A percentile compares a stretch with the other conserved stretches of the same genome.
Conservation (phyloP, 2,113 vertebrate genomes). For the Paradoxurus hermaphroditus region DNA sequence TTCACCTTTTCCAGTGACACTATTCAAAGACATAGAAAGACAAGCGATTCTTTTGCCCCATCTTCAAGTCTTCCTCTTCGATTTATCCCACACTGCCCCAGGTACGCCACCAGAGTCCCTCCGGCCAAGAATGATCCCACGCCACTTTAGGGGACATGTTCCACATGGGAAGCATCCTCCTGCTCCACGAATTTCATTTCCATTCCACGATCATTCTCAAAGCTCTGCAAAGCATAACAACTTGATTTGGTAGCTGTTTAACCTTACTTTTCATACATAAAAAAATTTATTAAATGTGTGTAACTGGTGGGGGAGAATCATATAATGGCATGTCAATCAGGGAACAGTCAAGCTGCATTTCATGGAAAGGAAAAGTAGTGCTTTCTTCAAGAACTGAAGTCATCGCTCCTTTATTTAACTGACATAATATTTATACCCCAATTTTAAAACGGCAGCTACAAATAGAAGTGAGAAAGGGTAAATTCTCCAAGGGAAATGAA, state of each 20-base stretch:
- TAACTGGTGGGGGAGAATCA: conserved; percentile 25
- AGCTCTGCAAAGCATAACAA: conserved; percentile 1
- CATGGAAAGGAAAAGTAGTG: conserved; percentile 40
- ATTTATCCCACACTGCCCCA: not conserved
- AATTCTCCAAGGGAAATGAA: conserved; percentile 50
- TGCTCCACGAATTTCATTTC: not conserved
- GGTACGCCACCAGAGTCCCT: not conserved
- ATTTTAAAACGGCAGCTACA: conserved; percentile 63
- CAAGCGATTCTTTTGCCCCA: not conserved
- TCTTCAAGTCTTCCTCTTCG: not conserved
- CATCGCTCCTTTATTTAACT: conserved; percentile 65
- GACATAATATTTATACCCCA: conserved; percentile 75
- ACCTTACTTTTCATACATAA: conserved; percentile 29
- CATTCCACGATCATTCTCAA: not conserved
- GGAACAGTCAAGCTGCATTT: conserved; percentile 17
- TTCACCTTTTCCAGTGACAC: not conserved
- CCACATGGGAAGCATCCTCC: not conserved
- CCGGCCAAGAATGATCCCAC: not conserved
- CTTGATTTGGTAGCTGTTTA: not conserved
- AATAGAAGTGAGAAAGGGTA: conserved; percentile 61
- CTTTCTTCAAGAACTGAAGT: conserved; percentile 57
- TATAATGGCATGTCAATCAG: conserved; percentile 60
- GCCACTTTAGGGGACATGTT: not conserved
- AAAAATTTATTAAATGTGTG: conserved; percentile 55
- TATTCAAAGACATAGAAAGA: not conserved